Percentiles rank a stretch among this genome's conserved stretches.
Evolutionary conservation across 92 coral and sea anemone genomes (phyloP).

Genomic region (Siderastrea siderea): DNA sequence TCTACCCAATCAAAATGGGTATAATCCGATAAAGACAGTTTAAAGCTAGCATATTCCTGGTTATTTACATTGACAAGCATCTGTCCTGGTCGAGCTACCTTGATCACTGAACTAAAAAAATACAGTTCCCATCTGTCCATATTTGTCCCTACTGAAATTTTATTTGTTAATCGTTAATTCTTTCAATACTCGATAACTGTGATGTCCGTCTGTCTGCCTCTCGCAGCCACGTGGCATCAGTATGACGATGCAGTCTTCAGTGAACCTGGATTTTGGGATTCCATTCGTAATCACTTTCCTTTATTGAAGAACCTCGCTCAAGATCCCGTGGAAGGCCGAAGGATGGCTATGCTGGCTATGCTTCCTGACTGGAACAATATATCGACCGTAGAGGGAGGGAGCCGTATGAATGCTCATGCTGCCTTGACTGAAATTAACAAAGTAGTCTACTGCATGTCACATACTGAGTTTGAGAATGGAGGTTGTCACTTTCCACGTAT

Average conservation of each 20-base stretch:
- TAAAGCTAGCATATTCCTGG: too few species aligned
- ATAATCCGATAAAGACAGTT: too few species aligned
- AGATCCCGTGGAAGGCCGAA: conserved; percentile 56
- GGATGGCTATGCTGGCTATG: conserved; percentile 50
- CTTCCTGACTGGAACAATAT: conserved; percentile 59
- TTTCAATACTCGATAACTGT: too few species aligned
- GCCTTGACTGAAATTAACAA: conserved; percentile 41
- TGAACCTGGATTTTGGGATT: conserved; percentile 34
- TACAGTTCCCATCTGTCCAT: background rate
- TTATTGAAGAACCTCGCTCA: background rate
- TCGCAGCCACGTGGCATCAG: conserved; percentile 66
- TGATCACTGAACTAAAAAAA: too few species aligned
- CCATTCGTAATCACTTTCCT: conserved; percentile 30
- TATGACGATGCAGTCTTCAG: conserved; percentile 74
- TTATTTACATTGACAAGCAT: too few species aligned
- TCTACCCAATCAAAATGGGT: too few species aligned
- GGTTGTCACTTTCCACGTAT: background rate
- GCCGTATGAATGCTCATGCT: conserved; percentile 19
- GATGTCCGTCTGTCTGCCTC: background rate
- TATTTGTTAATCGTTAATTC: background rate
- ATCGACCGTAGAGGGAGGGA: background rate
- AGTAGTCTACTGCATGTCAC: conserved; percentile 58
- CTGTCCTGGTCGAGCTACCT: too few species aligned
- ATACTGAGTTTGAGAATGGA: conserved; percentile 1
- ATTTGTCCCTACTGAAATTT: background rate